These are phyloP conservation scores for Muscina levida DNA, from an alignment of 2,888 invertebrate species.

Conservation along the genomic window DNA sequence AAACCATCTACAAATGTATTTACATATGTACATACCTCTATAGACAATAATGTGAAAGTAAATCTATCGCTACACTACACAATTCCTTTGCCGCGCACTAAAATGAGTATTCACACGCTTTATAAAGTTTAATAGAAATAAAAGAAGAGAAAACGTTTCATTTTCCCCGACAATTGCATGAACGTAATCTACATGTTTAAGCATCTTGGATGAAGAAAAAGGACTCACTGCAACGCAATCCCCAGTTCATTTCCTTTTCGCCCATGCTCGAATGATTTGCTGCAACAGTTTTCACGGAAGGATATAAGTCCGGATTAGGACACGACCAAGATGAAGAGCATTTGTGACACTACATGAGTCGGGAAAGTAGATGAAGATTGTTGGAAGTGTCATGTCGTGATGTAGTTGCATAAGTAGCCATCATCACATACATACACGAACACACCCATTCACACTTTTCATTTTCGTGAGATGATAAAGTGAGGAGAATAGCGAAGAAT, in stretches of 20 bases:
- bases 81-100: no score
- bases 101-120: no score
- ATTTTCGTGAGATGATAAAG: constrained; percentile 30
- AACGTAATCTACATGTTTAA: constrained; percentile 33
- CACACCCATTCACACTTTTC: constrained; percentile 16
- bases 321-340: constrained; percentile 68
- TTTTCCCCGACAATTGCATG: background rate
- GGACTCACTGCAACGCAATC: constrained; percentile 36
- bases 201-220: constrained; percentile 2
- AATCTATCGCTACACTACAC: no score
- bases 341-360: constrained; percentile 52
- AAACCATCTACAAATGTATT: no score
- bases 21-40: no score
- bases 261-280: constrained; percentile 56
- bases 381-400: constrained; percentile 62
- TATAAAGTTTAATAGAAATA: no score
- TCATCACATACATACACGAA: constrained; percentile 32
- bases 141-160: background rate
- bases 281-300: constrained; percentile 72
- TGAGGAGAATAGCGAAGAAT: background rate
- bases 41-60: no score
- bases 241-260: constrained; percentile 62
- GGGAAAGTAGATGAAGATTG: constrained; percentile 32
- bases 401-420: constrained; percentile 62
- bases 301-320: constrained; percentile 77